Evolutionary conservation across 2,888 invertebrate genomes (phyloP).

Genomic region (Lasioglossum lativentre): DNA sequence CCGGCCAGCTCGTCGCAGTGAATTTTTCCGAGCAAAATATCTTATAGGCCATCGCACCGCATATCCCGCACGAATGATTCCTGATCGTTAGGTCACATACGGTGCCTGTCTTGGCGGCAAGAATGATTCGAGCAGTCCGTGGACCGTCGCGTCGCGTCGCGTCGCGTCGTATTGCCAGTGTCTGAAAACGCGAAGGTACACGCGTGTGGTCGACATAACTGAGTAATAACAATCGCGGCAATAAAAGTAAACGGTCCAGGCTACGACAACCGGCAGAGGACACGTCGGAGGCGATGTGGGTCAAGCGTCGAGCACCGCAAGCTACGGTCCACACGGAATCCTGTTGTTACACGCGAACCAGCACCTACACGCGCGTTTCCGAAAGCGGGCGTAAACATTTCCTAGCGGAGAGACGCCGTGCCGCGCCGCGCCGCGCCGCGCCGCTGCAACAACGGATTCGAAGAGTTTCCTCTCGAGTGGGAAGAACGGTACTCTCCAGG

Average conservation of each 20-base stretch:
- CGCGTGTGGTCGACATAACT: constrained; percentile 50
- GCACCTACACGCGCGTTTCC: constrained; percentile 56
- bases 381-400: constrained; percentile 34
- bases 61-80: not conserved
- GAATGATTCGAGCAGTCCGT: not conserved
- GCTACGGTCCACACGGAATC: constrained; percentile 26
- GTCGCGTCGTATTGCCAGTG: not conserved
- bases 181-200: constrained; percentile 22
- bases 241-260: constrained; percentile 31
- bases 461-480: constrained; percentile 57
- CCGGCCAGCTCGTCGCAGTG: not conserved
- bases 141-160: not conserved
- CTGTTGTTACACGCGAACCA: constrained; percentile 31
- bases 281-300: constrained; percentile 50
- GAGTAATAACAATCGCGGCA: constrained; percentile 9
- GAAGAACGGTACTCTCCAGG: constrained; percentile 74
- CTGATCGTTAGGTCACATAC: not conserved
- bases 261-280: constrained; percentile 15
- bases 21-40: not conserved
- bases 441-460: constrained; percentile 49
- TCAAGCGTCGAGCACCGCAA: constrained; percentile 50
- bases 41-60: not conserved
- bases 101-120: not conserved
- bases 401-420: constrained; percentile 31
- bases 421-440: not conserved